Base-by-base conservation (phyloP, 2,888 invertebrate species). In the Ichneumon xanthorius region DNA sequence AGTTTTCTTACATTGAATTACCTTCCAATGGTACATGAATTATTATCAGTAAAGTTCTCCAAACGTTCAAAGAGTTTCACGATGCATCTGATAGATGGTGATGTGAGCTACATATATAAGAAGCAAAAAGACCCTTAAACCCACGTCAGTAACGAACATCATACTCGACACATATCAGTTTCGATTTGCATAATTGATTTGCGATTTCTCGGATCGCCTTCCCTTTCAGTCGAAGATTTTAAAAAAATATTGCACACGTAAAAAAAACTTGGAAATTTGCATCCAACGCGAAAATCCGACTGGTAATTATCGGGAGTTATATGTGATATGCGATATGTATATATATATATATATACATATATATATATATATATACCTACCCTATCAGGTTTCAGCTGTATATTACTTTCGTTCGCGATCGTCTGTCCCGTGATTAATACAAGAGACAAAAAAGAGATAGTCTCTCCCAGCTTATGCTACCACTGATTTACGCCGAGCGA, bases 391-490 rank as follows among this genome's bases (percentile, higher is more conserved):
- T 61, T 26, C 65, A 76, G 73, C 55, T 78, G 78, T 78, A 53
- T 48, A 80, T 84, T 76, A 72, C 80, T 65, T 55, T 80, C 71
- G 71, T 84, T 76, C 70, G 65, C 55, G 33, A 40, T 71, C 63
- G 37, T 55, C 19, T n/a, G 70, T 67, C 55, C n/a, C 70, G 53
- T 76, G 71, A 72, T 76, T 76, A 76, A 80, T 80, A 55, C 30
- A 80, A 16, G 79, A 78, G 48, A 65, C 83, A 58, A 58, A 58
- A 26, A 19, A 67, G 30, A 55, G 19, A 50, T 58, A 67, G 61
- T 30, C 67, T 45, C 53, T 71, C 50, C 14, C 19, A 14, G 45
- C 30, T 68, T 65, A 37, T 22, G 55, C 72, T 40, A 61, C 70
- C 67, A 80, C 72, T 72, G 82, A 80, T 67, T 40, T 37, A 72